Base-by-base conservation (phyloP, 2,888 invertebrate species). In the Lathronympha strigana region DNA sequence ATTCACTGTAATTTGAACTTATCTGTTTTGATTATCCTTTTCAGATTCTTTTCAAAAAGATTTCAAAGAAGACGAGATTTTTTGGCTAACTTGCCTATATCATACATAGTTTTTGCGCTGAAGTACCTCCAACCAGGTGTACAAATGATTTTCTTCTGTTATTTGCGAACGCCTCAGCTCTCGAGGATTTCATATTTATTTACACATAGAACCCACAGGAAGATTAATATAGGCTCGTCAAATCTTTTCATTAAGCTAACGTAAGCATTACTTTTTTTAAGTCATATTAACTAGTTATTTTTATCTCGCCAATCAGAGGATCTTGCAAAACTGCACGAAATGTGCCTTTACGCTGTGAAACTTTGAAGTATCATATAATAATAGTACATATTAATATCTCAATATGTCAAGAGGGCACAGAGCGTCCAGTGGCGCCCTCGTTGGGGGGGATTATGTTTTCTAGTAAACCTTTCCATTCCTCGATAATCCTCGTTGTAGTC, bases 171-270 rank as follows among this genome's bases (percentile, higher is more conserved):
- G 0, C 86, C 92, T 1, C 92, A 92, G 66, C 75, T 93, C 1
- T 76, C 86, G 40, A 80, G 93, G 75, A 84, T 92, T 8, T 82
- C 90, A 0, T 88, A 92, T 72, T 76, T 93, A 50, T 88, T 90
- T 70, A 90, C 90, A 0, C 88, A 87, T 68, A 81, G 83, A 72
- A 83, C 83, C 13, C 86, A 90, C 61, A 83, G 83, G 57, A 88
- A 90, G 69, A 82, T 88, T 8, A 87, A 77, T 63, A 86, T 92
- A 61, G 88, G 89, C 68, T 87, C 88, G 0, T 83, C 90, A 0
- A 91, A 87, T 74, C 76, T 92, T 58, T 77, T 89, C 40, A 78
- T 92, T 38, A 93, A 92, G 73, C 73, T 93, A 28, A 81, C 84
- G 92, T 93, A 72, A 86, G 87, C 80, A 69, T 66, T 21, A 9